Base-by-base conservation (phyloP, 2,113 vertebrate species). In the Oryzias woworae region DNA sequence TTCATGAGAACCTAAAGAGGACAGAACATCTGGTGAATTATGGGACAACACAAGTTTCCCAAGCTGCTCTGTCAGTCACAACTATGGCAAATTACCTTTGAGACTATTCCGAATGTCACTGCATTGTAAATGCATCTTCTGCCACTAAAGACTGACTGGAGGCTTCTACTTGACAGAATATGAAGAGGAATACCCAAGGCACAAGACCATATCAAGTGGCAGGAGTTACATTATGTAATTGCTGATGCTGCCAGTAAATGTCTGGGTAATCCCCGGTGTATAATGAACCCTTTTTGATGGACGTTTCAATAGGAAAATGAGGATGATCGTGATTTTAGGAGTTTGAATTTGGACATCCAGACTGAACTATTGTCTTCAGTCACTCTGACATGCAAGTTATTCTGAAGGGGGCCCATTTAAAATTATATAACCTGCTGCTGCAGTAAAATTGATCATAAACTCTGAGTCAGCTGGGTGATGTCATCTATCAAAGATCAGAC, bases 81-180 rank as follows among this genome's bases (percentile, higher is more conserved):
- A 72, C 64, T 28, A 82, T 68, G 64, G 78, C 28, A 72, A 75
- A 72, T 58, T 66, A 83, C 86, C 88, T 85, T 47, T 4, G 90
- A 86, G 85, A 85, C 86, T 71, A 83, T 87, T 86, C 82, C 50
- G 62, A 87, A 87, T 85, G 87, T 91, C 84, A 89, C 77, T 54
- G 46, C 67, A 60, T 83, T 71, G 85, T 89, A 90, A 20, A 90
- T 91, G 87, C 80, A 88, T 91, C 87, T 87, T 84, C 69, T 87
- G 86, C 83, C 82, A 88, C 83, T 81, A 84, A 90, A 83, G 83
- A 88, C 73, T 69, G 80, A 88, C 85, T 87, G 73, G 83, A 88
- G 83, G 86, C 83, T 75, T 74, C 76, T 75, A 67, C 78, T 58
- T 89, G 86, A 89, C 89, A 80, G 81, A 87, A 75, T 57, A 84